Evolutionary conservation across 2,113 vertebrate species (phyloP), one percentile per base, ranked within the genome.

Genomic region (Bos javanicus): DNA sequence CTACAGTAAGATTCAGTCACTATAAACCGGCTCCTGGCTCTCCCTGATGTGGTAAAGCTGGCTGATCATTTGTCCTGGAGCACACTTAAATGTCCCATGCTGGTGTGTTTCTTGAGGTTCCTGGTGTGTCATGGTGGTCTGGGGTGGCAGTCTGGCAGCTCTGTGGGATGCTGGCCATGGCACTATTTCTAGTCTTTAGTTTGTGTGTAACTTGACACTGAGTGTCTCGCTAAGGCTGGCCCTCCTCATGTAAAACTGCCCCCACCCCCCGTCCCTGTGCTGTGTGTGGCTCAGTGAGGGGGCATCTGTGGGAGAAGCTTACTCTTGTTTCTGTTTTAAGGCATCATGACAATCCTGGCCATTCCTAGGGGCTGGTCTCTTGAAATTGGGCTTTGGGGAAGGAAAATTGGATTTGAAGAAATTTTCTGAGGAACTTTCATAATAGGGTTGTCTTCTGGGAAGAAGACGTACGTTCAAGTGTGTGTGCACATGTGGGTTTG

Each of bases 231-330:
- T 54, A 48, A 67, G 36, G 50, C 21, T 14, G 33, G 9, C 25
- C 21, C 28, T 74, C 26, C 9, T 85, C 17, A 1, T 0, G 3
- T 30, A 21, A 28, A 43, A 26, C 54, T 13, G 19, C 2, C 21
- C 14, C 21, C 12, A 6, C 3, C 6, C 15, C 1, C 36, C 0
- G 0, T 0, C 80, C 33, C 80, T 2, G 0, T 64, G 4, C 11
- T 81, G 9, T 36, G 6, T 46, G 23, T 17, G 0, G 0, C 13
- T 57, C 26, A 48, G 28, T 21, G n/a, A 71, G 39, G 56, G 3
- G 7, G 3, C 5, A 3, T 87, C 25, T 36, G 28, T 33, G n/a
- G 67, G 25, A 52, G 4, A 50, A 14, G 4, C 25, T 39, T 21
- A 8, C 25, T 78, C 33, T 59, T 7, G 3, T 62, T 71, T 80